A percentile compares a stretch with the other conserved stretches of the same genome.
Evolutionary conservation across 2,888 invertebrate species (phyloP).

Genomic region (Ellobium chinense): DNA sequence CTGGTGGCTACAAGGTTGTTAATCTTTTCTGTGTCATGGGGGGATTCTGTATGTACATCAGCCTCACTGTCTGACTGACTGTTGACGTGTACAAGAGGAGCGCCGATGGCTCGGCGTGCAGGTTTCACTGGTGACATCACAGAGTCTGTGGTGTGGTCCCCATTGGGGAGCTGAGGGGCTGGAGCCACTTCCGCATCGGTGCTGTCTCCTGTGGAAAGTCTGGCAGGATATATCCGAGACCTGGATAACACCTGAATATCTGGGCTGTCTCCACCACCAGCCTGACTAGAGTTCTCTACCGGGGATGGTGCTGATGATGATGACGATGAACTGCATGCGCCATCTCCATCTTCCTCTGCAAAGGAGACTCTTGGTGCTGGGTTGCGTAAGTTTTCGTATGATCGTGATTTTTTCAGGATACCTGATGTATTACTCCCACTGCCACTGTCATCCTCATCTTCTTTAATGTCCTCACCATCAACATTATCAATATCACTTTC

Average conservation of each 20-base stretch:
- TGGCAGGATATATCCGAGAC: slow-evolving; percentile 23
- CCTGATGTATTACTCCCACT: slow-evolving; percentile 31
- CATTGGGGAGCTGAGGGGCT: neutral
- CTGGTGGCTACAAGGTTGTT: neutral
- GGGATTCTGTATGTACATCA: neutral
- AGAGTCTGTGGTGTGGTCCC: neutral
- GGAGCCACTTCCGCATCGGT: slow-evolving; percentile 9
- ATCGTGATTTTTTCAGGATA: slow-evolving; percentile 62
- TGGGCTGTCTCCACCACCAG: slow-evolving; percentile 17
- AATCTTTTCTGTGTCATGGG: neutral
- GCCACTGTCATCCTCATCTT: neutral
- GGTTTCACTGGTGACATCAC: neutral
- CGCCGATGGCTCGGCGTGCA: neutral
- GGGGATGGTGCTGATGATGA: slow-evolving; percentile 26
- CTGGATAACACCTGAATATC: slow-evolving; percentile 42
- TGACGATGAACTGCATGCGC: slow-evolving; percentile 8
- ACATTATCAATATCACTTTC: neutral
- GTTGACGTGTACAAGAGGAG: slow-evolving; percentile 16
- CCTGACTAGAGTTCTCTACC: neutral
- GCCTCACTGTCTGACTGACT: slow-evolving; percentile 26
- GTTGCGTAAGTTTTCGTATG: slow-evolving; percentile 59
- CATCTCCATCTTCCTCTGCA: slow-evolving; percentile 40
- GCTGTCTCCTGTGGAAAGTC: neutral
- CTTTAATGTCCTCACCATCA: neutral
- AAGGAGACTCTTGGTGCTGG: slow-evolving; percentile 54